These are phyloP conservation scores for Nannospalax galili DNA, from an alignment of 2,113 vertebrate species.

Conservation along the genomic window DNA sequence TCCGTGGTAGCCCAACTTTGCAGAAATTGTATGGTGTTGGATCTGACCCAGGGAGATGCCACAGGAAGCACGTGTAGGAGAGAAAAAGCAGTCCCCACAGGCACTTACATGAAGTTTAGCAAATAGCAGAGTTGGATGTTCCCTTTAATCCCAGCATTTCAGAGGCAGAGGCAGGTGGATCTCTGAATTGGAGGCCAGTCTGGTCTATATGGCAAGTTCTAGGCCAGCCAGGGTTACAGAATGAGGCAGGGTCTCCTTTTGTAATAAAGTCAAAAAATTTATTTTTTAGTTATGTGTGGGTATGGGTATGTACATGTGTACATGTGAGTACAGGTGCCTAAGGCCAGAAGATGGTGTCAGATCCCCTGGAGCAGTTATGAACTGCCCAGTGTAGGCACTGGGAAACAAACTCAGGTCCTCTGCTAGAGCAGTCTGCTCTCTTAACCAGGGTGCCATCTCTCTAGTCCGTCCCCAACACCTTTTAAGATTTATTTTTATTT, in stretches of 20 bases:
- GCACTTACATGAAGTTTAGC: neutral
- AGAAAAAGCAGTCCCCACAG: constrained; percentile 40
- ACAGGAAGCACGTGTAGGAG: constrained; percentile 72
- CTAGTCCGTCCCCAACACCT: no score
- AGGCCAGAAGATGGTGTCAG: no score
- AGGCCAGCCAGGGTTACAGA: neutral
- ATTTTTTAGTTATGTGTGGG: no score
- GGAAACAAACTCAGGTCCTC: no score
- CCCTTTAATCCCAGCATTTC: no score
- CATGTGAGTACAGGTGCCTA: no score
- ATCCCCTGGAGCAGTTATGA: no score
- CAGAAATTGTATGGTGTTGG: constrained; percentile 33
- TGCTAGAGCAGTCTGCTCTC: no score
- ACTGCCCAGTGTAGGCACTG: no score
- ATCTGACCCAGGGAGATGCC: constrained; percentile 63
- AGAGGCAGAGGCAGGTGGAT: neutral
- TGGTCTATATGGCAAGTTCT: neutral
- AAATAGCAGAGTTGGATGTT: neutral
- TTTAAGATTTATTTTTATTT: neutral
- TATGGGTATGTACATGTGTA: no score
- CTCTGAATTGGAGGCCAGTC: neutral
- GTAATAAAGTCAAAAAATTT: no score
- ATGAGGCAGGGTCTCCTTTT: neutral
- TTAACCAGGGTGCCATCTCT: no score
- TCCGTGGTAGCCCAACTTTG: neutral